phyloP scores from a whole-genome alignment of 2,113 vertebrate genomes.

The Carassius gibelio region DNA sequence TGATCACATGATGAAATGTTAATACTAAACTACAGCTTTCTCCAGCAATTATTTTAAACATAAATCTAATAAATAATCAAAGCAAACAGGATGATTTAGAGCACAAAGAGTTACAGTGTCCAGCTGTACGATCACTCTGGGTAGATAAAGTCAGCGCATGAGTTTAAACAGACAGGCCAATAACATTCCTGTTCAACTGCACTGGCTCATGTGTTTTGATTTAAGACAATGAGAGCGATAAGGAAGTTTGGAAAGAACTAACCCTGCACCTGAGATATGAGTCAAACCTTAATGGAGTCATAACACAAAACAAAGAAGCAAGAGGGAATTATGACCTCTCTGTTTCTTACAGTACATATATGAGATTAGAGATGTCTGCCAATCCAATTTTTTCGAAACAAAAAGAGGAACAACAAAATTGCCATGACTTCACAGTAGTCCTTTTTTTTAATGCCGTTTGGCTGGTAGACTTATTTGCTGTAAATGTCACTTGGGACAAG shows the following conservation, averaged over 20 bases:
- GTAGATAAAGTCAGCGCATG: neutral
- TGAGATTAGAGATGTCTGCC: neutral
- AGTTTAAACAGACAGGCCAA: neutral
- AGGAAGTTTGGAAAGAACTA: constrained; percentile 2
- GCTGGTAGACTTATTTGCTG: constrained; percentile 69
- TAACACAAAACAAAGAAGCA: neutral
- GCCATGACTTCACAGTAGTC: constrained; percentile 56
- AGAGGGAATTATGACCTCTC: neutral
- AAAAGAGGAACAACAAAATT: neutral
- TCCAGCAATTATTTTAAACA: neutral
- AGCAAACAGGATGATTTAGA: neutral
- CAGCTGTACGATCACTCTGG: neutral
- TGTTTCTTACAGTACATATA: neutral
- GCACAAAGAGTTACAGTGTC: neutral
- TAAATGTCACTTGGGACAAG: constrained; percentile 77
- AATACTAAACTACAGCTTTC: neutral
- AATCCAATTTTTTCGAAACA: neutral
- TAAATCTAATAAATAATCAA: neutral
- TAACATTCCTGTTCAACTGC: neutral
- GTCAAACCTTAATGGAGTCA: neutral
- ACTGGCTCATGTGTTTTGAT: constrained; percentile 12
- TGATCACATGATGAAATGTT: neutral
- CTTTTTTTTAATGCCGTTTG: constrained; percentile 51
- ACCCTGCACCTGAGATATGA: neutral
- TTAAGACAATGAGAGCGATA: constrained; percentile 13